Evolutionary conservation across 2,797 vertebrate genomes (phyloP).

Genomic region (Arvicola amphibius): DNA sequence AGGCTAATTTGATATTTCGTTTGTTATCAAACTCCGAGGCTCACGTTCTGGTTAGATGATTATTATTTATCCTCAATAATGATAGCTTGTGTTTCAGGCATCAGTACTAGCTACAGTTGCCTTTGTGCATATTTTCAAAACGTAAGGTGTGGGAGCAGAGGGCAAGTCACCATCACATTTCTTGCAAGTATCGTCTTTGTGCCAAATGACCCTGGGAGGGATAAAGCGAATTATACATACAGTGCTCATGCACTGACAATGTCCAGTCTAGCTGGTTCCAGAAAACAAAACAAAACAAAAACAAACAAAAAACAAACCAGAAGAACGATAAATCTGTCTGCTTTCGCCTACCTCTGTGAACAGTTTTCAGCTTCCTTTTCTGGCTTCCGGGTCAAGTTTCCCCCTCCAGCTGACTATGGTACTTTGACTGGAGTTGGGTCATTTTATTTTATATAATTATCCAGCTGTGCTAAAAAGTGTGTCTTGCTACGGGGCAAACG

Average conservation of each 20-base stretch:
- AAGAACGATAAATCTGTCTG: conserved; percentile 64
- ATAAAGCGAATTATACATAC: not conserved
- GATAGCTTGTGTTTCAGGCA: conserved; percentile 13
- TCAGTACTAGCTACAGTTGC: not conserved
- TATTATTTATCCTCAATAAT: fast-evolving
- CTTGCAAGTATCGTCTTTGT: not conserved
- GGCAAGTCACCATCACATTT: not conserved
- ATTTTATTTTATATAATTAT: conserved; percentile 47
- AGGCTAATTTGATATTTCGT: conserved; percentile 45
- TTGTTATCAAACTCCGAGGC: not conserved
- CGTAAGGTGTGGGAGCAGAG: conserved; percentile 35
- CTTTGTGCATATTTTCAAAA: conserved; percentile 46
- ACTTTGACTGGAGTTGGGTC: not conserved
- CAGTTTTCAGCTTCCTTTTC: conserved; percentile 73
- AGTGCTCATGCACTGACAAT: conserved; percentile 55
- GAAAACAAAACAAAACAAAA: not conserved
- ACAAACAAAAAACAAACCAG: not conserved
- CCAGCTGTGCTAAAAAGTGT: not conserved
- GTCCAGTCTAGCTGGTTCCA: conserved; percentile 57
- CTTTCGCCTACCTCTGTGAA: conserved; percentile 70
- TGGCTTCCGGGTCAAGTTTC: conserved; percentile 61
- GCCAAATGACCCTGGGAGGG: not conserved
- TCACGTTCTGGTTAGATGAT: not conserved
- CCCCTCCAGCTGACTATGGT: conserved; percentile 38
- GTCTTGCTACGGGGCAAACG: not conserved